A percentile compares a stretch with the other conserved stretches of the same genome.
phyloP scores from a whole-genome alignment of 2,797 vertebrate species.

The Phalanger gymnotis region DNA sequence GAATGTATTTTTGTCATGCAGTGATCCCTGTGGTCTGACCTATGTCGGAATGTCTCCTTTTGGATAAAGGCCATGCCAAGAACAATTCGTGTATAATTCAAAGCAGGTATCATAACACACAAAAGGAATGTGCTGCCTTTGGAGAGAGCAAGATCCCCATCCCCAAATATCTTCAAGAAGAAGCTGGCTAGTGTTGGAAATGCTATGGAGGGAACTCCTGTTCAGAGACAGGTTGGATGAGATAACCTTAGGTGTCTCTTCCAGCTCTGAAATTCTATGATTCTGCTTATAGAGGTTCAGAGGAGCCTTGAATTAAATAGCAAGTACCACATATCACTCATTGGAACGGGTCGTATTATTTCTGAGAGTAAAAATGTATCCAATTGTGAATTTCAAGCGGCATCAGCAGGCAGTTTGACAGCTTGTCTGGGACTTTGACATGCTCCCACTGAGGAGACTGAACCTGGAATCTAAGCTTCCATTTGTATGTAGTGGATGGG shows the following conservation, averaged over 20 bases:
- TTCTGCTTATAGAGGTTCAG: conserved; percentile 23
- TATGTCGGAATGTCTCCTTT: background rate
- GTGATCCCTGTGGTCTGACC: background rate
- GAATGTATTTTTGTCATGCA: background rate
- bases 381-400: conserved; percentile 77
- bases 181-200: background rate
- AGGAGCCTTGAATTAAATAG: background rate
- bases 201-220: background rate
- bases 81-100: background rate
- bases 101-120: background rate
- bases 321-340: conserved; percentile 56
- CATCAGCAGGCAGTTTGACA: conserved; percentile 77
- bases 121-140: background rate
- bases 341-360: conserved; percentile 75
- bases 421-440: conserved; percentile 66
- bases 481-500: background rate
- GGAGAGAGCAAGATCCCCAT: background rate
- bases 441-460: conserved; percentile 56
- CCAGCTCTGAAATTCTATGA: background rate
- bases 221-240: background rate
- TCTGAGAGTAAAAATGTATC: conserved; percentile 78
- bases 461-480: conserved; percentile 60
- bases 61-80: background rate
- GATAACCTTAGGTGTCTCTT: background rate
- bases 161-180: background rate